A percentile compares a stretch with the other conserved stretches of the same genome.
Conservation (phyloP, 2,888 invertebrate species). For the Yponomeuta cagnagella region DNA sequence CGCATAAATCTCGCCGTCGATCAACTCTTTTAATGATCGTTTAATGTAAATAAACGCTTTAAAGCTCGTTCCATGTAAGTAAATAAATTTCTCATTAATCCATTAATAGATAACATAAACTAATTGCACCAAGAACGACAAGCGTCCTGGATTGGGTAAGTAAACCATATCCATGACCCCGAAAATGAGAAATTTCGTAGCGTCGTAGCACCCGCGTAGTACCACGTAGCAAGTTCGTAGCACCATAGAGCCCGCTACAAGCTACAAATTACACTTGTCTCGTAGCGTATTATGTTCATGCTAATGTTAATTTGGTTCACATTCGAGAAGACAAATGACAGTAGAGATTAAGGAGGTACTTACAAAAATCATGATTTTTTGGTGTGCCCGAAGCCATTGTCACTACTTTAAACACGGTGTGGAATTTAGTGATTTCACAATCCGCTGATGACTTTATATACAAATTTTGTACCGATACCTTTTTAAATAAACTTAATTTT, state of each 20-base stretch:
- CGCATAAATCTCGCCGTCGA: too few species aligned
- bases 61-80: too few species aligned
- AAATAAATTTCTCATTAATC: too few species aligned
- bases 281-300: background rate
- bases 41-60: too few species aligned
- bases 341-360: conserved; percentile 32
- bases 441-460: too few species aligned
- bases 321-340: too few species aligned
- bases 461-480: too few species aligned
- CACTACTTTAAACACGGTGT: background rate
- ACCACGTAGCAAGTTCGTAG: background rate
- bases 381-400: conserved; percentile 24
- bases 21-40: too few species aligned
- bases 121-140: too few species aligned
- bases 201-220: background rate
- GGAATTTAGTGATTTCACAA: too few species aligned
- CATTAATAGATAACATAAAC: too few species aligned
- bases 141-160: too few species aligned
- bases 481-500: background rate
- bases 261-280: background rate
- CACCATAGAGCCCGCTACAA: background rate
- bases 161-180: background rate
- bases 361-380: conserved; percentile 59
- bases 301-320: background rate
- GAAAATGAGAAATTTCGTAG: background rate